Percentiles rank a stretch among this genome's conserved stretches.
phyloP scores from a whole-genome alignment of 2,113 vertebrate species.

The Myrmecophaga tridactyla region DNA sequence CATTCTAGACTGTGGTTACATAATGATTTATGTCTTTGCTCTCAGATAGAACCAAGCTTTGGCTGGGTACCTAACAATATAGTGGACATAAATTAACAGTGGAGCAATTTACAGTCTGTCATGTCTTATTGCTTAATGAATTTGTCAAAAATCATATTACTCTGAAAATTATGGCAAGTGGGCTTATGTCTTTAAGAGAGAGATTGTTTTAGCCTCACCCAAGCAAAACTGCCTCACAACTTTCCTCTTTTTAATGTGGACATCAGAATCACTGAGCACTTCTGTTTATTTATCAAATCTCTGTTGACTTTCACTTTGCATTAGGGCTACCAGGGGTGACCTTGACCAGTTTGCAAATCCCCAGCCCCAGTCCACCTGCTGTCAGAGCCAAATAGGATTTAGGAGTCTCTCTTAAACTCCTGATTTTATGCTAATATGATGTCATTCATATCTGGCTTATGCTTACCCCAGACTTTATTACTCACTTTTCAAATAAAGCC shows the following conservation, averaged over 20 bases:
- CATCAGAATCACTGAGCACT: slow-evolving; percentile 33
- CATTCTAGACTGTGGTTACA: slow-evolving; percentile 47
- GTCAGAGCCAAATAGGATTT: slow-evolving; percentile 65
- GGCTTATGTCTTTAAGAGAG: slow-evolving; percentile 60
- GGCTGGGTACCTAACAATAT: slow-evolving; percentile 72
- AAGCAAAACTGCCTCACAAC: slow-evolving; percentile 30
- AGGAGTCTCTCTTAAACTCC: slow-evolving; percentile 22
- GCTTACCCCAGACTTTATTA: neutral
- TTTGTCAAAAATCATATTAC: slow-evolving; percentile 80
- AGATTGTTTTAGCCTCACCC: slow-evolving; percentile 20
- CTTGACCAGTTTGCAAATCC: slow-evolving; percentile 59
- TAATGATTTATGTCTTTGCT: slow-evolving; percentile 66
- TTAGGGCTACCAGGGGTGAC: slow-evolving; percentile 44
- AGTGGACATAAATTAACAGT: slow-evolving; percentile 74
- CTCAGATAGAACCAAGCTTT: slow-evolving; percentile 66
- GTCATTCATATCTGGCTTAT: slow-evolving; percentile 39
- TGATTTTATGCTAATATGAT: slow-evolving; percentile 41
- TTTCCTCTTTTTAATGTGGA: slow-evolving; percentile 41
- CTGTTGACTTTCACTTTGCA: slow-evolving; percentile 43
- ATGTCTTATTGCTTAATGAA: slow-evolving; percentile 78
- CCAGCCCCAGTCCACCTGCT: slow-evolving; percentile 34
- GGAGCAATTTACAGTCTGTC: slow-evolving; percentile 76
- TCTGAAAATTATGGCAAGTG: slow-evolving; percentile 72
- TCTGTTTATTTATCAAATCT: slow-evolving; percentile 63
- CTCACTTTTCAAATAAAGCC: slow-evolving; percentile 13